These are phyloP conservation scores for Tachycineta bicolor DNA, from an alignment of 2,113 vertebrate genomes.

Conservation along the genomic window DNA sequence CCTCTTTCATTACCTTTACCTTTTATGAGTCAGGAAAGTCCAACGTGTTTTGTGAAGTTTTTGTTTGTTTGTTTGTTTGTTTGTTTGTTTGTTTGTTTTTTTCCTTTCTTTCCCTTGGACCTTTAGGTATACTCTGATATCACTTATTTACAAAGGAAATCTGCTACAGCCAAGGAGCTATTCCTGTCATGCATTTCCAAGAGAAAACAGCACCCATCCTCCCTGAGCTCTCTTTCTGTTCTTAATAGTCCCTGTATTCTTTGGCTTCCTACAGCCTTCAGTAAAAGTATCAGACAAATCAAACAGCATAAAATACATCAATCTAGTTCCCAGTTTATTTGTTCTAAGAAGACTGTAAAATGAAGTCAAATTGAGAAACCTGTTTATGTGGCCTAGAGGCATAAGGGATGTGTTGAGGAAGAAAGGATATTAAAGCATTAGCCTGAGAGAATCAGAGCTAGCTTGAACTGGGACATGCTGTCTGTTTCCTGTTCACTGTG, in stretches of 20 bases:
- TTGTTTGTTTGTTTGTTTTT: too few species aligned
- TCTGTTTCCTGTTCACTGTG: neutral
- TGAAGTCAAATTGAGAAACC: neutral
- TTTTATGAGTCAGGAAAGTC: conserved; percentile 8
- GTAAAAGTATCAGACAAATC: neutral
- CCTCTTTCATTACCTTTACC: neutral
- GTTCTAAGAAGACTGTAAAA: neutral
- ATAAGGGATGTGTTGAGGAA: neutral
- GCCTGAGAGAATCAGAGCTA: neutral
- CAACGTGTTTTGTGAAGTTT: neutral
- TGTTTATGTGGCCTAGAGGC: neutral
- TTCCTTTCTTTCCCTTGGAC: neutral
- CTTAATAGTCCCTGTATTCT: neutral
- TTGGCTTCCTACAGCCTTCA: neutral
- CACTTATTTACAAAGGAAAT: neutral
- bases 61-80: too few species aligned
- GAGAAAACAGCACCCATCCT: neutral
- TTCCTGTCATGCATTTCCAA: neutral
- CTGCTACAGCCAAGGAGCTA: neutral
- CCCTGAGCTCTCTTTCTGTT: neutral
- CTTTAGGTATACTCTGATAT: neutral
- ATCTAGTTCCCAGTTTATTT: conserved; percentile 14
- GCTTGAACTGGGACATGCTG: neutral
- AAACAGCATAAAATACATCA: conserved; percentile 8
- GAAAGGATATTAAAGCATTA: neutral